Evolutionary conservation across 2,888 invertebrate genomes (phyloP).

Genomic region (Melipona beecheii): DNA sequence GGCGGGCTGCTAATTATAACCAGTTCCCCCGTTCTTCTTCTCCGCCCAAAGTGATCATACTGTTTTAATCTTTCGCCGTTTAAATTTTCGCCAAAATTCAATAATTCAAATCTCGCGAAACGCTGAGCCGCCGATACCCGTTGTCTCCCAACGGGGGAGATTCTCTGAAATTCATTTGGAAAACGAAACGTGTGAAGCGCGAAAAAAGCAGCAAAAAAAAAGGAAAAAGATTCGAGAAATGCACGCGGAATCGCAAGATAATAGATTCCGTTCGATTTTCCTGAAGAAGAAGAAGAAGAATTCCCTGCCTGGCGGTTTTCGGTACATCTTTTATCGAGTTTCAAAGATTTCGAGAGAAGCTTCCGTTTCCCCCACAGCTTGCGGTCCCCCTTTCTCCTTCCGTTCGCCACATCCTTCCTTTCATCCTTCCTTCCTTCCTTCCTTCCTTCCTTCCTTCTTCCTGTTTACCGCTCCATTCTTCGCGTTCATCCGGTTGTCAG

Average conservation of each 20-base stretch:
- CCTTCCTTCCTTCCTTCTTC: slow-evolving; percentile 20
- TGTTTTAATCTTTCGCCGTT: neutral
- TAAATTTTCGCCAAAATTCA: no score
- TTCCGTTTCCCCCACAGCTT: slow-evolving; percentile 20
- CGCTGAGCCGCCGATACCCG: neutral
- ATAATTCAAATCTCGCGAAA: neutral
- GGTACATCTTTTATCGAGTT: slow-evolving; percentile 68
- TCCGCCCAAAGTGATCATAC: neutral
- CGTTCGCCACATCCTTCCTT: neutral
- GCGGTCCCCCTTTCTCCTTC: neutral
- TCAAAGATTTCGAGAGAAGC: slow-evolving; percentile 66
- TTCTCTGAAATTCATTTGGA: no score
- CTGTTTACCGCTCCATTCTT: slow-evolving; percentile 22
- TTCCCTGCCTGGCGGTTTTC: slow-evolving; percentile 43
- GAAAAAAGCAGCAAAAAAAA: neutral
- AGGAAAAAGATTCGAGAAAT: slow-evolving; percentile 14
- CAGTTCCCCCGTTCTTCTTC: neutral
- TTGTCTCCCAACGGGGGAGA: no score
- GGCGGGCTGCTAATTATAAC: neutral
- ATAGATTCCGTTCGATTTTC: slow-evolving; percentile 40
- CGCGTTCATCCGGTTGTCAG: slow-evolving; percentile 31
- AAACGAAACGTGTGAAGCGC: neutral
- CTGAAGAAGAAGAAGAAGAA: slow-evolving; percentile 1
- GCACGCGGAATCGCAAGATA: slow-evolving; percentile 46
- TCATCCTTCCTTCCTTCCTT: no score